Base-by-base conservation (phyloP, 2,888 invertebrate genomes). In the Formica aserva region DNA sequence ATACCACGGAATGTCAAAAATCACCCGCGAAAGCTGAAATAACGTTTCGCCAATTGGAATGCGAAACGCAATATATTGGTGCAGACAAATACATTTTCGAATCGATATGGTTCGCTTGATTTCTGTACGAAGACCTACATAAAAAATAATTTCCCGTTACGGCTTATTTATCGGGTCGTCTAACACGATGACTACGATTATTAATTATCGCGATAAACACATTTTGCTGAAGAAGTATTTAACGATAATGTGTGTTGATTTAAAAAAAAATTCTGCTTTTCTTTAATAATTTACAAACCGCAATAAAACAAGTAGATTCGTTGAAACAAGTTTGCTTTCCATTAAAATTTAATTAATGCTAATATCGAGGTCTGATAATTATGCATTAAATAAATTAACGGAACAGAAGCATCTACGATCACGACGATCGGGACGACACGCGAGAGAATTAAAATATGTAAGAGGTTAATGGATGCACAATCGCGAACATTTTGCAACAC, bases 401-500 rank as follows among this genome's bases (percentile, higher is more conserved):
- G 29, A n/a, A 5, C 41, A 60, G 71, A 71, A 52, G 22, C 60
- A 29, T 29, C 15, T 32, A n/a, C 65, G 6, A 5, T 65, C 67
- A 38, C 35, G 65, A 66, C 35, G 55, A 38, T 8, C 13, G n/a
- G 52, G 11, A 15, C 41, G 57, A 77, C 38, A 41, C 15, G 57
- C 22, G 57, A 60, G 22, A 35, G 26, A 45, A 32, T 60, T 60
- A 80, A 66, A 80, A 35, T 45, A 55, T 80, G 35, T 13, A 35
- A 45, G 60, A 60, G 60, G 60, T 69, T 82, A 83, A 86, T 85
- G 41, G 62, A 67, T 65, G 41, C 81, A 84, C 81, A 81, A 78
- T 77, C 75, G 74, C 81, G 65, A 86, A 29, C 72, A 63, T 52
- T 66, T 80, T 52, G 82, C 63, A 83, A 85, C 83, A 69, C 85